Evolutionary conservation across 2,888 invertebrate species (phyloP), one percentile per base, ranked within the genome.

Genomic region (Unio pictorum): DNA sequence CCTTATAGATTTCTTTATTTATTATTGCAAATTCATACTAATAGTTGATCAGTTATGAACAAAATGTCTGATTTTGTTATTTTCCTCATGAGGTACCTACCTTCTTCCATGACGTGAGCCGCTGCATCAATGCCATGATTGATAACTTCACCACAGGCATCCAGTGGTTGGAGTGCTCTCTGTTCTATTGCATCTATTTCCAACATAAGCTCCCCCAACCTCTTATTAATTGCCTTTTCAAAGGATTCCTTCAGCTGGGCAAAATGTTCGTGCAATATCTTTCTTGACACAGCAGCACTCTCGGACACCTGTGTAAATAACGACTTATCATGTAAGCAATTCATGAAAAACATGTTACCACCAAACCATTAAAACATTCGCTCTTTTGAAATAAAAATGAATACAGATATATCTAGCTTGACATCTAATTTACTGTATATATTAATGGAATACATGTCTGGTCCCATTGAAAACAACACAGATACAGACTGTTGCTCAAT

Each of bases 71-170:
- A 8, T 34, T 34, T 8, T 34, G 34, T 34, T 45, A 45, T 26
- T 28, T n/a, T 45, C 45, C 45, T 15, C 15, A 45, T 45, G 15
- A 45, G 11, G 15, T 45, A 45, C 67, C 26, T 75, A 87, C 89
- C 89, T 80, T 87, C 84, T 59, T 85, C 81, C 76, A 89, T 81
- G 64, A 88, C 81, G 45, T 71, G 64, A 0, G 76, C 64, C n/a
- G 87, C 86, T 54, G 76, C 79, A 18, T 69, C 68, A 20, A 87
- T 75, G 45, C 82, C 81, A 20, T 84, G 72, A 63, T 84, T 80
- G 55, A 89, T 83, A 65, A 88, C 71, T 18, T 83, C 83, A 61
- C 85, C 83, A 81, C 87, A 86, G 62, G 86, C 75, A 26, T 73
- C 67, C 45, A 89, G 73, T 18, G 89, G 88, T 20, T 78, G 74